These are phyloP conservation scores for Tiaroga cobitis DNA, from an alignment of 2,797 vertebrate genomes.

Conservation along the genomic window DNA sequence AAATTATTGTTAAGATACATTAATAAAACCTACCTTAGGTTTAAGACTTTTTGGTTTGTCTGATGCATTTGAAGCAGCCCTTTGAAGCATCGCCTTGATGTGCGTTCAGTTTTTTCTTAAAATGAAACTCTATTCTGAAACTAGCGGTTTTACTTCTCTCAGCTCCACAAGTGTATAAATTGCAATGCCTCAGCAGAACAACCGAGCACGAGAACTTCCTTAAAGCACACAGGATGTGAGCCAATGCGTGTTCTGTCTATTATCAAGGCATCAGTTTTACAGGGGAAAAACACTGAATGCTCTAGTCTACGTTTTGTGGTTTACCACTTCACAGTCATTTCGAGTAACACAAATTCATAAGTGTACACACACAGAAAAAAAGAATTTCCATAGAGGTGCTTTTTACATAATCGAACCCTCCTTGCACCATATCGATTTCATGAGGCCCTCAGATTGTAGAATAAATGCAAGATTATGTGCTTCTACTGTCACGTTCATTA, in stretches of 20 bases:
- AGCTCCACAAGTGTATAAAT: conserved; percentile 59
- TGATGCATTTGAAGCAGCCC: conserved; percentile 89
- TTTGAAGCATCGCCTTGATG: conserved; percentile 84
- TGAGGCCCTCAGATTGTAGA: neutral
- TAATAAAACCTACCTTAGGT: conserved; percentile 87
- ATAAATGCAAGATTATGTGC: neutral
- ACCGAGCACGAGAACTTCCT: conserved; percentile 74
- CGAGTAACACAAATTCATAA: conserved; percentile 64
- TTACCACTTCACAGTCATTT: conserved; percentile 64
- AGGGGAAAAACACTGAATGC: conserved; percentile 71
- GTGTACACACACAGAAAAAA: neutral
- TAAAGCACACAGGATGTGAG: conserved; percentile 80
- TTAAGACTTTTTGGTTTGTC: conserved; percentile 88
- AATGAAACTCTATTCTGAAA: conserved; percentile 35
- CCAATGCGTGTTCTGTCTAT: conserved; percentile 67
- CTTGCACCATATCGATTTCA: neutral
- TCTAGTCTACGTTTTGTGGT: conserved; percentile 72
- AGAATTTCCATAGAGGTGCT: conserved; percentile 17
- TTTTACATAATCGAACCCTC: conserved; percentile 4
- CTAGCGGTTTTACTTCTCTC: conserved; percentile 39
- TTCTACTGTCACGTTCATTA: neutral
- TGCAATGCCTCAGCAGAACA: conserved; percentile 48
- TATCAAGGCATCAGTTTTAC: conserved; percentile 65
- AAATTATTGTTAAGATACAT: neutral
- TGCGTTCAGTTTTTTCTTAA: conserved; percentile 29